Conservation (phyloP, 2,113 vertebrate genomes). For the Sinocyclocheilus rhinocerous region DNA sequence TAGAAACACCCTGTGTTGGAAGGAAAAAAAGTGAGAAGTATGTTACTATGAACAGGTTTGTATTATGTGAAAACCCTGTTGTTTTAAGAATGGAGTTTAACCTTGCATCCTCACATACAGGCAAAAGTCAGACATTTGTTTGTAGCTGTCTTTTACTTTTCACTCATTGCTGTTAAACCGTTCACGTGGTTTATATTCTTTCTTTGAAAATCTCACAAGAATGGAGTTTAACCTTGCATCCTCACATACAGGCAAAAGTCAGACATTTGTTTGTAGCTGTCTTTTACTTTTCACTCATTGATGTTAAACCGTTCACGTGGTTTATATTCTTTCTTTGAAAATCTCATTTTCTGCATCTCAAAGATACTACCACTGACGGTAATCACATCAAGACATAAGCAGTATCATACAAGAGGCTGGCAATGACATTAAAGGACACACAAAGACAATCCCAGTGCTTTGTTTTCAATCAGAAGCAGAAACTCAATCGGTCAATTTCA, state of each 20-base stretch:
- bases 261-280: not conserved
- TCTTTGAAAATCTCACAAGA: too few species aligned
- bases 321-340: slow-evolving; percentile 45
- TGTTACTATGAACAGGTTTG: not conserved
- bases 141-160: not conserved
- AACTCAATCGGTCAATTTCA: slow-evolving; percentile 11
- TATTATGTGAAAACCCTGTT: not conserved
- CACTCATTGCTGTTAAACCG: slow-evolving; percentile 19
- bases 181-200: slow-evolving; percentile 43
- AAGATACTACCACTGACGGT: slow-evolving; percentile 19
- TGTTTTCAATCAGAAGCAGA: slow-evolving; percentile 23
- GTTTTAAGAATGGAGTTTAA: not conserved
- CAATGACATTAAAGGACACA: slow-evolving; percentile 53
- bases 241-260: not conserved
- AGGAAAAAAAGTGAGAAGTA: not conserved
- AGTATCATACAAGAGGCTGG: slow-evolving; percentile 44
- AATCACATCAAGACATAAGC: slow-evolving; percentile 55
- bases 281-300: slow-evolving; percentile 22
- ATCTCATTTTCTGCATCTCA: slow-evolving; percentile 52
- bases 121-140: not conserved
- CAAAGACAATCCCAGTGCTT: slow-evolving; percentile 11
- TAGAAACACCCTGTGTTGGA: not conserved
- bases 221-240: not conserved
- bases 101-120: not conserved
- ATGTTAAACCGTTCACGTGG: slow-evolving; percentile 24